A percentile compares a stretch with the other conserved stretches of the same genome.
These are phyloP conservation scores for Xenentodon cancila DNA, from an alignment of 2,797 vertebrate species.

Conservation along the genomic window DNA sequence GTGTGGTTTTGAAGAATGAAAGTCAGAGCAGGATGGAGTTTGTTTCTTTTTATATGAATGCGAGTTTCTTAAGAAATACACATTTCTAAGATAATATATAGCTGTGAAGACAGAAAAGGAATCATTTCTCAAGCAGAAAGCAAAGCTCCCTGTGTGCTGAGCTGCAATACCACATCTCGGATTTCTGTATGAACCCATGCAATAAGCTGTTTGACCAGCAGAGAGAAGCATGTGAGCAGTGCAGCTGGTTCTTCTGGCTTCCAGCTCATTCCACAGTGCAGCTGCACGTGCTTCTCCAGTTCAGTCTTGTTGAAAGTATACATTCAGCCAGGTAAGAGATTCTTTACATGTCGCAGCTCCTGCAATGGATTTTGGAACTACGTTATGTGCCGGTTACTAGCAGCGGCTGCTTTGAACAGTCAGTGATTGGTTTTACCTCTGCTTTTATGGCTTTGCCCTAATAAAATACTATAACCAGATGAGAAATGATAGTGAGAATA, in stretches of 20 bases:
- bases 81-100: not conserved
- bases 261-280: constrained; percentile 19
- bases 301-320: constrained; percentile 16
- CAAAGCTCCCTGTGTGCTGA: not conserved
- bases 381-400: not conserved
- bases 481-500: too few relatives aligned
- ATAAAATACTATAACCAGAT: too few relatives aligned
- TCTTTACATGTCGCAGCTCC: constrained; percentile 2
- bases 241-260: not conserved
- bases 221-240: constrained; percentile 49
- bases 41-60: too few relatives aligned
- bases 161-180: not conserved
- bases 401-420: too few relatives aligned
- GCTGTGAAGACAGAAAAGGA: constrained; percentile 4
- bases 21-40: not conserved
- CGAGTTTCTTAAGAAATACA: not conserved
- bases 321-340: constrained; percentile 13
- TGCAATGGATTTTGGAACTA: constrained; percentile 15
- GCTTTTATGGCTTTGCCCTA: too few relatives aligned
- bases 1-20: constrained; percentile 2
- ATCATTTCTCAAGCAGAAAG: too few relatives aligned
- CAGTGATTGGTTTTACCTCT: too few relatives aligned
- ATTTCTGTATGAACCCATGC: constrained; percentile 11
- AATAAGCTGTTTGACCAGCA: constrained; percentile 52
- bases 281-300: constrained; percentile 11